Evolutionary conservation across 2,888 invertebrate genomes (phyloP), one percentile per base, ranked within the genome.

Genomic region (Cecidostiba fungosa): DNA sequence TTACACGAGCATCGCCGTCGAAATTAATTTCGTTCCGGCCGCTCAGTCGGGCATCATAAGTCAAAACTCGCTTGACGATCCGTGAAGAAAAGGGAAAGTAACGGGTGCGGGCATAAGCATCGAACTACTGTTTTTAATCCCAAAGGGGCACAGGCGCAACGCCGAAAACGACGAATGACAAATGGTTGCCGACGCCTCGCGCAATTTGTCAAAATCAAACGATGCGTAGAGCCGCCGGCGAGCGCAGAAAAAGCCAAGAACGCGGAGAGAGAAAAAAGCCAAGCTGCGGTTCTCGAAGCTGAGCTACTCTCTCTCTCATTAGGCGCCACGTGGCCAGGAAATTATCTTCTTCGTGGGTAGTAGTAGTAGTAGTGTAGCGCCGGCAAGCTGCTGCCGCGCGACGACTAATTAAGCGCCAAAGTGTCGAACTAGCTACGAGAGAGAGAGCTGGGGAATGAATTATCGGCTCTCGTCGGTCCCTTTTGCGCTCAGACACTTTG

Each of bases 271-370:
- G 39, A 50, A 83, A 83, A 85, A 81, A 43, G 85, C 54, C 23
- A 84, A 54, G 77, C 81, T 23, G 85, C 72, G 81, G 87, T 82
- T 87, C 85, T 85, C 85, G 88, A 82, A 82, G 87, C n/a, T n/a
- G 83, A 85, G 76, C 82, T 80, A 85, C 81, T n/a, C 36, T 26
- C 79, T 87, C 89, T 90, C 91, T 91, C 91, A 90, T 91, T 91
- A 91, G 90, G 89, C 90, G 90, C 90, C 91, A 91, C 91, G 91
- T 91, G 91, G 90, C 91, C 89, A 87, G 88, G 88, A 90, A 91
- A 91, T 91, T 91, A 91, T 91, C 90, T 89, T 88, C 81, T 77
- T 43, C 77, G 77, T 82, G 85, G 85, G 54, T 50, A 62, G 76
- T 76, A 26, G 5, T 43, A 43, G 43, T 8, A 10, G n/a, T n/a